A percentile compares a stretch with the other conserved stretches of the same genome.
These are phyloP conservation scores for Antitype chi DNA, from an alignment of 2,888 invertebrate genomes.

Conservation along the genomic window DNA sequence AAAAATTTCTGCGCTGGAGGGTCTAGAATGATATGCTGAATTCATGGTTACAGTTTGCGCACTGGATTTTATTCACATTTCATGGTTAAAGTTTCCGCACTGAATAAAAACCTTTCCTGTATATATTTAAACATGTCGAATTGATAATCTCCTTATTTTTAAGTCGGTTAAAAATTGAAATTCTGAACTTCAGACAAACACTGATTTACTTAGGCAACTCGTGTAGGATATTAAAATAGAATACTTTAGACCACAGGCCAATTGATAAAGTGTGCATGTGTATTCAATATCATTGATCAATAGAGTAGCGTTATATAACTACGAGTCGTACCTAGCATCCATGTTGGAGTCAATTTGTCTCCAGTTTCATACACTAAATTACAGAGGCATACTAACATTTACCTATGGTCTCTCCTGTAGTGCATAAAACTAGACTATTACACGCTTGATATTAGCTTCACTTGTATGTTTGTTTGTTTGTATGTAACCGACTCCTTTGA, in stretches of 20 bases:
- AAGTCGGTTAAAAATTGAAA: no score
- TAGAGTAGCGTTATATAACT: constrained; percentile 4
- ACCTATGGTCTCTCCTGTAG: neutral
- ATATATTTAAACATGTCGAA: no score
- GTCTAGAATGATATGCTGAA: no score
- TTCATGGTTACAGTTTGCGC: no score
- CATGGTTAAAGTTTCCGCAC: no score
- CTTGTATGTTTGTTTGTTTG: no score
- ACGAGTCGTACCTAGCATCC: neutral
- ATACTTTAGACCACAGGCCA: neutral
- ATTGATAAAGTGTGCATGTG: neutral
- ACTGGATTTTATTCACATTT: no score
- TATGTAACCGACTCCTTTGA: no score
- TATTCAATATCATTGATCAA: constrained; percentile 12
- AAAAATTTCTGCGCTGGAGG: no score
- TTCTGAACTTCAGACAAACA: neutral
- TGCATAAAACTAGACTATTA: neutral
- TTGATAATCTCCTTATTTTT: no score
- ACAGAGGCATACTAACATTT: neutral
- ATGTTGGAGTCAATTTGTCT: constrained; percentile 26
- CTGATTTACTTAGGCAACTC: neutral
- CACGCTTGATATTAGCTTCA: no score
- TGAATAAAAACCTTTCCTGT: no score
- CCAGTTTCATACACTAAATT: neutral
- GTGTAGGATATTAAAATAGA: neutral